phyloP scores from a whole-genome alignment of 2,888 invertebrate species.

The Drosophila parthenogenetica region DNA sequence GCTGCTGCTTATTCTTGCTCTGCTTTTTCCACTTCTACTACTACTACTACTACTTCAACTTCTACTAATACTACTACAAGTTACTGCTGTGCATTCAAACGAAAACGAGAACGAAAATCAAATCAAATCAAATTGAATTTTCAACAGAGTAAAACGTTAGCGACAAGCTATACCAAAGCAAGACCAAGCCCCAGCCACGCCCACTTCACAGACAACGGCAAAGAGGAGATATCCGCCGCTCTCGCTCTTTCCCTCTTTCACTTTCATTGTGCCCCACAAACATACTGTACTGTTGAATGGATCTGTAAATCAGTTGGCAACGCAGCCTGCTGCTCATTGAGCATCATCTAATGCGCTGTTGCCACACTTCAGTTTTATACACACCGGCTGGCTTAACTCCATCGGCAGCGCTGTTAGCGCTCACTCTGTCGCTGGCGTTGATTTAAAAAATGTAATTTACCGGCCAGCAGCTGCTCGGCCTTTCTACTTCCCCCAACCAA shows the following conservation, averaged over 20 bases:
- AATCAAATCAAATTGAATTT: constrained; percentile 83
- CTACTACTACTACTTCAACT: constrained; percentile 19
- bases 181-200: constrained; percentile 15
- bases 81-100: constrained; percentile 75
- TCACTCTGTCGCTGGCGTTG: constrained; percentile 34
- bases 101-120: constrained; percentile 83
- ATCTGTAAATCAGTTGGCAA: constrained; percentile 50
- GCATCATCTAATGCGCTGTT: constrained; percentile 51
- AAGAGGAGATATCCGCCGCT: background rate
- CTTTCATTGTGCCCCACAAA: background rate
- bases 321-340: constrained; percentile 32
- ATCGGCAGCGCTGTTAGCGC: constrained; percentile 36
- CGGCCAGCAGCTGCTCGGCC: constrained; percentile 42
- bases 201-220: constrained; percentile 16
- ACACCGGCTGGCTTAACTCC: constrained; percentile 51
- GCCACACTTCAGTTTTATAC: constrained; percentile 51
- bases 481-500: background rate
- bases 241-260: background rate
- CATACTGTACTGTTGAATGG: constrained; percentile 50
- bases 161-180: constrained; percentile 11
- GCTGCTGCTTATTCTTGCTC: constrained; percentile 1
- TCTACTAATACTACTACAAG: constrained; percentile 19
- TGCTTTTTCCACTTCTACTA: constrained; percentile 6
- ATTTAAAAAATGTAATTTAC: constrained; percentile 70
- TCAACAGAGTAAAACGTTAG: constrained; percentile 57